Percentiles rank a stretch among this genome's conserved stretches.
Conservation (phyloP, 1,140 invertebrate species). For the Procambarus virginalis region DNA sequence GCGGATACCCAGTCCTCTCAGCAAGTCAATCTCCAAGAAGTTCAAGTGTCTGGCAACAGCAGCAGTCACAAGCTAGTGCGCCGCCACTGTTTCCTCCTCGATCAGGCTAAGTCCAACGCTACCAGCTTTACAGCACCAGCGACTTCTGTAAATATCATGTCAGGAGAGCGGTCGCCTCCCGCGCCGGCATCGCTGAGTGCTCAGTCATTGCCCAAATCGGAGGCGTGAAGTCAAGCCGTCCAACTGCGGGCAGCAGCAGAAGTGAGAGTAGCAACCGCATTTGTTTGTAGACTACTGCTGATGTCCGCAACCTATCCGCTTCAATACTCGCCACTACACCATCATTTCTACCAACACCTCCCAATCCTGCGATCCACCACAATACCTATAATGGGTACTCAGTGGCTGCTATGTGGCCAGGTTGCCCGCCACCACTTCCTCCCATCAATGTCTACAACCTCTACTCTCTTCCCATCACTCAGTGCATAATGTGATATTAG, state of each 20-base stretch:
- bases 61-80: slow-evolving; percentile 39
- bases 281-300: slow-evolving; percentile 63
- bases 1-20: slow-evolving; percentile 40
- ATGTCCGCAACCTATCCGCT: slow-evolving; percentile 58
- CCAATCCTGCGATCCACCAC: slow-evolving; percentile 45
- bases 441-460: slow-evolving; percentile 39
- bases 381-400: slow-evolving; percentile 29
- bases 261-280: slow-evolving; percentile 49
- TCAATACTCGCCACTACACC: slow-evolving; percentile 60
- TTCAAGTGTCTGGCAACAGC: slow-evolving; percentile 65
- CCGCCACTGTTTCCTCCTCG: slow-evolving; percentile 63
- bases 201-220: slow-evolving; percentile 63
- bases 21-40: slow-evolving; percentile 55
- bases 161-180: slow-evolving; percentile 57
- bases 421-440: slow-evolving; percentile 7
- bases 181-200: slow-evolving; percentile 48
- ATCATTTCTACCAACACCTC: slow-evolving; percentile 22
- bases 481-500: slow-evolving; percentile 66
- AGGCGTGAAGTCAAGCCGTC: slow-evolving; percentile 66
- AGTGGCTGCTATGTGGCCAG: slow-evolving; percentile 38
- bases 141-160: slow-evolving; percentile 49
- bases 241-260: slow-evolving; percentile 65
- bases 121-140: slow-evolving; percentile 26
- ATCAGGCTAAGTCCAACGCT: slow-evolving; percentile 56
- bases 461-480: slow-evolving; percentile 41